Conservation (phyloP, 2,888 invertebrate genomes). For the Cylindroiulus punctatus region DNA sequence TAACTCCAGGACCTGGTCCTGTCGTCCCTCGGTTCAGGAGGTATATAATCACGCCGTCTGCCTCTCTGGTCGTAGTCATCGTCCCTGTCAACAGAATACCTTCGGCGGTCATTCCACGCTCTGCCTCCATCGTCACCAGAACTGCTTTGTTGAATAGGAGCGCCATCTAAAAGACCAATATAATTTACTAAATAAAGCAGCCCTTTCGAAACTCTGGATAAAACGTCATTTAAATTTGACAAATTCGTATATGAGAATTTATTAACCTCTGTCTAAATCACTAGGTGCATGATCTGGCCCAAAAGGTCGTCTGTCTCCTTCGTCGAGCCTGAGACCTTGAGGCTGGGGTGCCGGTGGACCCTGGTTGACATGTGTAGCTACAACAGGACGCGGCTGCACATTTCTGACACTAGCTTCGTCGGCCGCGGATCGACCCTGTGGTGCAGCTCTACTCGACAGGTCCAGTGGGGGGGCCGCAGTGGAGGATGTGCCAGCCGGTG, state of each 20-base stretch:
- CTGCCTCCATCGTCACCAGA: background rate
- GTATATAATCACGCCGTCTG: conserved; percentile 64
- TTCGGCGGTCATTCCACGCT: background rate
- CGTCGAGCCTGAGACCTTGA: background rate
- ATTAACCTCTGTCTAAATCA: conserved; percentile 44
- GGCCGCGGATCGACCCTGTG: conserved; percentile 50
- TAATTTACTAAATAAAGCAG: no score
- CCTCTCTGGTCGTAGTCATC: conserved; percentile 54
- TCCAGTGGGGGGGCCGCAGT: background rate
- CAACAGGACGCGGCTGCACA: background rate
- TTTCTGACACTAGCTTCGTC: conserved; percentile 37
- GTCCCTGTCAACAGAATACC: conserved; percentile 36
- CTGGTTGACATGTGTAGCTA: background rate
- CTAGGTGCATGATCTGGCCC: background rate
- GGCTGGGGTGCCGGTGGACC: background rate
- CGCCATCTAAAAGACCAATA: background rate
- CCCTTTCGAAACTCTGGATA: no score
- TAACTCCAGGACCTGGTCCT: conserved; percentile 26
- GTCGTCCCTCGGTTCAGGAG: conserved; percentile 50
- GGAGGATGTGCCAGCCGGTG: background rate
- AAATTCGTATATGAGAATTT: background rate
- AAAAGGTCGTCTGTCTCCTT: background rate
- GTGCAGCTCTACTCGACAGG: conserved; percentile 53
- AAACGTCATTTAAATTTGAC: no score
- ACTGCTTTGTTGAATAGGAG: background rate